phyloP scores from a whole-genome alignment of 2,888 invertebrate species.

The Leptopilina myrica region DNA sequence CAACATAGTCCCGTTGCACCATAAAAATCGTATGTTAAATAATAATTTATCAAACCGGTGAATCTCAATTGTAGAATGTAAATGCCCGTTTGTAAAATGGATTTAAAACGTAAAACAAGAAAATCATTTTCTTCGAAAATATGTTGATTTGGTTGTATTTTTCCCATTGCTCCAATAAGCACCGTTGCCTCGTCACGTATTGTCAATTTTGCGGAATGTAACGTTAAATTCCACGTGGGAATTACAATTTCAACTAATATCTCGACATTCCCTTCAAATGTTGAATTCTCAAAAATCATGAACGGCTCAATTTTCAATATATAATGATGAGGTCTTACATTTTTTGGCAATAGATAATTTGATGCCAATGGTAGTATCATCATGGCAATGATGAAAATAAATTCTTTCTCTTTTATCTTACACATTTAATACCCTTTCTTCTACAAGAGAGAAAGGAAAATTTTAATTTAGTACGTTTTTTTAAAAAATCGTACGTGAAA shows the following conservation, averaged over 20 bases:
- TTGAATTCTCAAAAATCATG: conserved; percentile 70
- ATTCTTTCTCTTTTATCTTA: neutral
- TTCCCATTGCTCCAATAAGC: neutral
- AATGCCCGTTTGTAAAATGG: neutral
- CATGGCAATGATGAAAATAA: neutral
- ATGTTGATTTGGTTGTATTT: neutral
- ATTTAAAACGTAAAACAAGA: conserved; percentile 16
- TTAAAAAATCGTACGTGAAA: neutral
- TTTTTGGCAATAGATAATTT: conserved; percentile 78
- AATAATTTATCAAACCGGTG: neutral
- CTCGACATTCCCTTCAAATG: conserved; percentile 49
- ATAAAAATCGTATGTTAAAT: neutral
- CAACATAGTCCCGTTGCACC: neutral
- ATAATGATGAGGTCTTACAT: conserved; percentile 78
- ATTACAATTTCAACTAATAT: conserved; percentile 45
- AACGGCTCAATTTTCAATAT: conserved; percentile 77
- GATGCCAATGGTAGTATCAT: too few relatives aligned
- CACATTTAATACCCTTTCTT: neutral
- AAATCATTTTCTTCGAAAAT: conserved; percentile 28
- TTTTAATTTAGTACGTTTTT: neutral
- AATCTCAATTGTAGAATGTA: neutral
- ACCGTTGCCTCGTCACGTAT: neutral
- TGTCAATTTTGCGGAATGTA: conserved; percentile 48
- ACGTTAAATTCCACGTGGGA: conserved; percentile 19
- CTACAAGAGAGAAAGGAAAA: neutral